phyloP scores from a whole-genome alignment of 1,140 invertebrate species.

The Latrodectus geometricus region DNA sequence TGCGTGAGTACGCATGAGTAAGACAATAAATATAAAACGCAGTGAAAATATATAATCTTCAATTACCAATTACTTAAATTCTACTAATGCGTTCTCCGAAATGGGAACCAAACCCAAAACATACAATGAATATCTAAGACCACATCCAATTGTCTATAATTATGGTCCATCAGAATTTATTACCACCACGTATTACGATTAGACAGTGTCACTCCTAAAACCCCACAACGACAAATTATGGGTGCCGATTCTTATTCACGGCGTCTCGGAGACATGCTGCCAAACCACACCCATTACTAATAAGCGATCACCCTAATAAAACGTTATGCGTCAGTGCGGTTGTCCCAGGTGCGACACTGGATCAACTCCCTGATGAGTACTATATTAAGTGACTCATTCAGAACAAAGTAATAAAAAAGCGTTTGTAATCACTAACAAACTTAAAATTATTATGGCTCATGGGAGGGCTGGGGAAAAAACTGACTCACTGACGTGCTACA shows the following conservation, averaged over 20 bases:
- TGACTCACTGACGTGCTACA: conserved; percentile 4
- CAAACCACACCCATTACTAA: conserved; percentile 47
- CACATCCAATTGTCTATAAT: neutral
- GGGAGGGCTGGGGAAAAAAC: conserved; percentile 17
- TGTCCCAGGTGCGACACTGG: conserved; percentile 43
- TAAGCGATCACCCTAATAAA: conserved; percentile 38
- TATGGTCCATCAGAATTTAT: neutral
- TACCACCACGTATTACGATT: neutral
- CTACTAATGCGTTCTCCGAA: too few species aligned
- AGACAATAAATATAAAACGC: too few species aligned
- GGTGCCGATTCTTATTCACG: neutral
- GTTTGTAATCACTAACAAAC: conserved; percentile 12
- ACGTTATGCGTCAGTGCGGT: conserved; percentile 37
- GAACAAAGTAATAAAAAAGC: neutral
- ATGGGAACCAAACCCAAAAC: neutral
- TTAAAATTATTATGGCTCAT: conserved; percentile 9
- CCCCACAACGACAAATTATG: too few species aligned
- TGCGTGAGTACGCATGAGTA: too few species aligned
- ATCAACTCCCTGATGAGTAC: conserved; percentile 13
- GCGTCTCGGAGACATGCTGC: neutral
- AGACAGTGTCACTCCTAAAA: too few species aligned
- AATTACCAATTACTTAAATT: too few species aligned
- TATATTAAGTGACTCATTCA: conserved; percentile 46
- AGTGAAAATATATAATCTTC: too few species aligned
- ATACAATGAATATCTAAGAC: neutral